Evolutionary conservation across 2,113 vertebrate genomes (phyloP).

Genomic region (Megatriorchis doriae): DNA sequence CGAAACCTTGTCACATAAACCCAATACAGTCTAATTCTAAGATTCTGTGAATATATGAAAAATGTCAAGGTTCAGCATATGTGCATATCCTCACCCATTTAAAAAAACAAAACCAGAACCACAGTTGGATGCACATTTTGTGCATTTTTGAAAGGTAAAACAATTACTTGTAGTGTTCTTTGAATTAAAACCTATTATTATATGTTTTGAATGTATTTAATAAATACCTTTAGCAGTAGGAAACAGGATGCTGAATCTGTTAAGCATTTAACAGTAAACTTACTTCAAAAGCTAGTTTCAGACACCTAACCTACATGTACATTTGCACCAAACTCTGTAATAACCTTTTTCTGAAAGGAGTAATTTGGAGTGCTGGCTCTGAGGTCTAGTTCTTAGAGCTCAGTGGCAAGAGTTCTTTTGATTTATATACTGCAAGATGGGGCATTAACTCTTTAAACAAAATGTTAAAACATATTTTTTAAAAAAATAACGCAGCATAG

Average conservation of each 20-base stretch:
- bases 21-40: not conserved
- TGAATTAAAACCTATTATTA: not conserved
- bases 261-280: not conserved
- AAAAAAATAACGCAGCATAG: not conserved
- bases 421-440: not conserved
- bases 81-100: not conserved
- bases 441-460: not conserved
- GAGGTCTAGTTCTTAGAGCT: not conserved
- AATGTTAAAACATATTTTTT: not conserved
- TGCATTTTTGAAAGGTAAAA: not conserved
- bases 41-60: not conserved
- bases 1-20: not conserved
- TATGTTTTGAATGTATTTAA: not conserved
- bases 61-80: not conserved
- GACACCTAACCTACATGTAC: not conserved
- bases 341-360: not conserved
- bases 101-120: not conserved
- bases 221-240: not conserved
- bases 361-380: not conserved
- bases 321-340: not conserved
- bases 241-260: not conserved
- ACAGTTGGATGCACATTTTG: not conserved
- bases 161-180: not conserved
- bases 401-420: not conserved
- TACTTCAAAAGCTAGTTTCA: not conserved